Conservation (phyloP, 2,888 invertebrate genomes). For the Drosophila rubida region DNA sequence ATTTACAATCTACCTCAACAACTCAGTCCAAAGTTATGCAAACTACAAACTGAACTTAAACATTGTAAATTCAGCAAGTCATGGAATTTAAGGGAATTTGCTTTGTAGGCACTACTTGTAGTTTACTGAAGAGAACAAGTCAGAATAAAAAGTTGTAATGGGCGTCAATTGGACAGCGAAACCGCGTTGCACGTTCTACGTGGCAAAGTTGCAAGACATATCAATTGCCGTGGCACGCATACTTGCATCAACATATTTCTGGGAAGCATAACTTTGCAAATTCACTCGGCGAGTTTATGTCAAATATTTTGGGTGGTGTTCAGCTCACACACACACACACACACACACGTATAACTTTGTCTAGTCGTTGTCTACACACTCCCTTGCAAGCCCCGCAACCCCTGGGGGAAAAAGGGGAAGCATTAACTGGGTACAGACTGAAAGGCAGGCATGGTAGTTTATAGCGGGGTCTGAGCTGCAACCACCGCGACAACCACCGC, state of each 20-base stretch:
- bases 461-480: constrained; percentile 10
- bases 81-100: too few relatives aligned
- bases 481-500: constrained; percentile 31
- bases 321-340: constrained; percentile 7
- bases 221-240: constrained; percentile 1
- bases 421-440: constrained; percentile 2
- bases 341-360: constrained; percentile 32
- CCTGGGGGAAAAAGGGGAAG: neutral
- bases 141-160: neutral
- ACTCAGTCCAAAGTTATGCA: too few relatives aligned
- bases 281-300: constrained; percentile 14
- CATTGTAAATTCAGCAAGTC: too few relatives aligned
- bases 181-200: neutral
- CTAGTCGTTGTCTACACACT: constrained; percentile 62
- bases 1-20: too few relatives aligned
- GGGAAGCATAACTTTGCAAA: constrained; percentile 12
- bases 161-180: neutral
- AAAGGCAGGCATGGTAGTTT: constrained; percentile 4
- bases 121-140: too few relatives aligned
- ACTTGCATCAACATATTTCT: constrained; percentile 3
- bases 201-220: neutral
- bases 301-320: constrained; percentile 23
- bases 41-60: too few relatives aligned
- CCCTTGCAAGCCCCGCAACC: constrained; percentile 7
- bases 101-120: too few relatives aligned